Evolutionary conservation across 2,113 vertebrate genomes (phyloP).

Genomic region (Oxyruncus cristatus): DNA sequence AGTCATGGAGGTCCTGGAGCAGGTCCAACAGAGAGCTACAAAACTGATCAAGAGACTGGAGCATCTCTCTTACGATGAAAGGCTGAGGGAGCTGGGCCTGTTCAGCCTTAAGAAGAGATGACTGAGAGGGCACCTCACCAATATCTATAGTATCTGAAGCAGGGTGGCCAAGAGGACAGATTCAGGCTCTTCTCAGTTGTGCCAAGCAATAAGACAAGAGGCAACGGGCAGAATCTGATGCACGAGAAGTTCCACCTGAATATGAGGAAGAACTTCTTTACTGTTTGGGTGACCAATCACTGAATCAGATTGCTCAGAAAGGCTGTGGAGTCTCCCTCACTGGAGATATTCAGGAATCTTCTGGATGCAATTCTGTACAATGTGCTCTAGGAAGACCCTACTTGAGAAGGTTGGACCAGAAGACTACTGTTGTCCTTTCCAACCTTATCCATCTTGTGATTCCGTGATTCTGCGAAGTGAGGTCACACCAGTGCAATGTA

Average conservation of each 20-base stretch:
- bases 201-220: neutral
- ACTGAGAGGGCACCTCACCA: neutral
- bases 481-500: rapidly evolving
- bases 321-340: neutral
- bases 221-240: neutral
- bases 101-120: neutral
- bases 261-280: neutral
- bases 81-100: neutral
- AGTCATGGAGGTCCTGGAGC: neutral
- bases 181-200: neutral
- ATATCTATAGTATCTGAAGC: neutral
- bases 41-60: neutral
- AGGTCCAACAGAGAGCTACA: neutral
- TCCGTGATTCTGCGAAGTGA: neutral
- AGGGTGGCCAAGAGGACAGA: neutral
- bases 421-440: neutral
- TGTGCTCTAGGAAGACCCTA: too few species aligned
- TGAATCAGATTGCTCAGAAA: neutral
- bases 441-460: too few species aligned
- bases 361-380: neutral
- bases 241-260: neutral
- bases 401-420: neutral
- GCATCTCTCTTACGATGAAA: neutral
- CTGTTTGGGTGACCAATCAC: too few species aligned
- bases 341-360: neutral